These are phyloP conservation scores for Troides helena DNA, from an alignment of 2,888 invertebrate genomes.

Conservation along the genomic window DNA sequence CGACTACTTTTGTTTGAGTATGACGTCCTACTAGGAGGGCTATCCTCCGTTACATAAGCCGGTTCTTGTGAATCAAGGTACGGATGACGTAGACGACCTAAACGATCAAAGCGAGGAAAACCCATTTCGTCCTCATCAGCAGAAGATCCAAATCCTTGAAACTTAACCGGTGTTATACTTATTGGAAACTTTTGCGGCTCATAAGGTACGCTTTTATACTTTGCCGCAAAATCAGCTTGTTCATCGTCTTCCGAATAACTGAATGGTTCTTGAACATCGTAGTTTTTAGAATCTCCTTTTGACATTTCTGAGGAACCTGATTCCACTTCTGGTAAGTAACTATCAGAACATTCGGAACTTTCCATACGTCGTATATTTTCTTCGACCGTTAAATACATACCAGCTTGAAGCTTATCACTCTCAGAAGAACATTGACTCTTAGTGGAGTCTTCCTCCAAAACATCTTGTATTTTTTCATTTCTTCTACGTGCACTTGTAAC, in stretches of 20 bases:
- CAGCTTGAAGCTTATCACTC: slow-evolving; percentile 67
- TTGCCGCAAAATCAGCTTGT: slow-evolving; percentile 65
- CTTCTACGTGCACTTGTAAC: slow-evolving; percentile 79
- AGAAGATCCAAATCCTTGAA: slow-evolving; percentile 82
- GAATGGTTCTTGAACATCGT: slow-evolving; percentile 60
- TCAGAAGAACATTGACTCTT: slow-evolving; percentile 77
- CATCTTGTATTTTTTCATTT: slow-evolving; percentile 78
- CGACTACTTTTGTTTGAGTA: slow-evolving; percentile 75
- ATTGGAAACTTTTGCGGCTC: slow-evolving; percentile 70
- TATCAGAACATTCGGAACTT: slow-evolving; percentile 84
- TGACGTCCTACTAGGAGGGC: slow-evolving; percentile 68
- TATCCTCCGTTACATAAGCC: slow-evolving; percentile 71
- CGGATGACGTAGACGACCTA: slow-evolving; percentile 78
- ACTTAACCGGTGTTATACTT: slow-evolving; percentile 74
- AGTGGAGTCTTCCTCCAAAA: slow-evolving; percentile 75
- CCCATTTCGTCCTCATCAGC: slow-evolving; percentile 85
- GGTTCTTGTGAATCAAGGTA: slow-evolving; percentile 76
- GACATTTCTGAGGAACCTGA: slow-evolving; percentile 82
- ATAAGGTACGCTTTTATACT: slow-evolving; percentile 63
- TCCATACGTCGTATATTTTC: slow-evolving; percentile 78
- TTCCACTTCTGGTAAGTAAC: slow-evolving; percentile 84
- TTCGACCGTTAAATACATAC: slow-evolving; percentile 64
- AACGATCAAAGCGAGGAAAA: slow-evolving; percentile 81
- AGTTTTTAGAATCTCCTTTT: slow-evolving; percentile 73
- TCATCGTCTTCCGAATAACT: slow-evolving; percentile 81